Conservation (phyloP, 2,113 vertebrate genomes). For the Gyps fulvus region DNA sequence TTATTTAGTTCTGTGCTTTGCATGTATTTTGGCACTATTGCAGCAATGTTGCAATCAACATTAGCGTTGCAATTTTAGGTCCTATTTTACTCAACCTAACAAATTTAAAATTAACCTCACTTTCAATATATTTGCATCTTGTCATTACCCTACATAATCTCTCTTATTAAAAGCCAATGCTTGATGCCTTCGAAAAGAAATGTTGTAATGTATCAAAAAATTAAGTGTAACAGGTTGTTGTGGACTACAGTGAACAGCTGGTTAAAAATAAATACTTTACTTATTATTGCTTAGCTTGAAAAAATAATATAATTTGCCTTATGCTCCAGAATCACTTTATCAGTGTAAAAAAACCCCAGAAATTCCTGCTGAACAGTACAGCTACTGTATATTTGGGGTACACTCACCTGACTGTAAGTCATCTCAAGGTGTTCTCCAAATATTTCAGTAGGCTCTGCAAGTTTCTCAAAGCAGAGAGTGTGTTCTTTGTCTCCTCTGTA, state of each 20-base stretch:
- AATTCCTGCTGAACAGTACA: not conserved
- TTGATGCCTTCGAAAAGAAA: not conserved
- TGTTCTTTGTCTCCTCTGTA: not conserved
- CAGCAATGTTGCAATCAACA: not conserved
- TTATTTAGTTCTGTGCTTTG: conserved; percentile 14
- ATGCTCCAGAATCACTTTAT: not conserved
- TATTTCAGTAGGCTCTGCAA: not conserved
- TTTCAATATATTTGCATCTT: not conserved
- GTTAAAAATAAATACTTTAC: not conserved
- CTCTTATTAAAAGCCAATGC: not conserved
- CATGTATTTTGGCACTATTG: not conserved
- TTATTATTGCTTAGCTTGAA: not conserved
- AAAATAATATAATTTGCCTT: not conserved
- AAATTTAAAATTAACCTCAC: not conserved
- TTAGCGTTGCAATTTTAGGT: not conserved
- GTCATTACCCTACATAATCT: not conserved
- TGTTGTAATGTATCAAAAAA: not conserved
- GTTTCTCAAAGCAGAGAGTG: not conserved
- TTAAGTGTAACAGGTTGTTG: not conserved
- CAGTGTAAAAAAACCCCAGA: not conserved
- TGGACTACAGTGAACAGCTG: not conserved
- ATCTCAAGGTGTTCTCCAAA: not conserved
- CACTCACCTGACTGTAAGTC: not conserved
- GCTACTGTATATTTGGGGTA: not conserved
- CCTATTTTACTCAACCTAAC: not conserved